These are phyloP conservation scores for Sterna hirundo DNA, from an alignment of 2,113 vertebrate genomes.

Conservation along the genomic window DNA sequence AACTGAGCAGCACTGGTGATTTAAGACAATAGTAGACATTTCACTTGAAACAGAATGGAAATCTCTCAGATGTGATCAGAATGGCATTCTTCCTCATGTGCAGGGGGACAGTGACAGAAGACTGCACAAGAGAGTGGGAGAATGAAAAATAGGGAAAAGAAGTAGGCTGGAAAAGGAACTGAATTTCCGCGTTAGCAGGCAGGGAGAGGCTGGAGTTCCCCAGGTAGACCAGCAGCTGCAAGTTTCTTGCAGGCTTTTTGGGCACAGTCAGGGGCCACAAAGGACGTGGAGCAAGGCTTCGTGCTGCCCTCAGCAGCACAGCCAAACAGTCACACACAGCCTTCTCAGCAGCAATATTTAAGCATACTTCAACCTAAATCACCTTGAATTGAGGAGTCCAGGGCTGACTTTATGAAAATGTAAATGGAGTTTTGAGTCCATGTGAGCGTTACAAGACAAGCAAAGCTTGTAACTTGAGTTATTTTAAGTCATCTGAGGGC, in stretches of 20 bases:
- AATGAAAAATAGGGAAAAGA: background rate
- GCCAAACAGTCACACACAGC: background rate
- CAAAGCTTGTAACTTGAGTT: background rate
- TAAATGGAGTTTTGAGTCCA: background rate
- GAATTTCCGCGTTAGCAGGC: background rate
- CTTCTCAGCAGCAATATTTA: background rate
- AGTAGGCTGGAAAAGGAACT: background rate
- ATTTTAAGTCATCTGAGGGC: background rate
- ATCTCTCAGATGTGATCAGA: background rate
- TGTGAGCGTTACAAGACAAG: background rate
- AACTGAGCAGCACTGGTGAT: background rate
- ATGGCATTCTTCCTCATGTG: background rate
- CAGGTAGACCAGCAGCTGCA: background rate
- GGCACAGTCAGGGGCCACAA: background rate
- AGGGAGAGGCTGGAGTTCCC: background rate
- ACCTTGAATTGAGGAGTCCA: background rate
- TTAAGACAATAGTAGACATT: background rate
- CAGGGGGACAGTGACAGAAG: background rate
- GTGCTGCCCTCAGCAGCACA: background rate
- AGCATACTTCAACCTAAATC: background rate
- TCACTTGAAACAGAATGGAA: background rate
- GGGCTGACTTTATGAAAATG: background rate
- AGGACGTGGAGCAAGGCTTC: background rate
- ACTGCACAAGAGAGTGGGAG: background rate
- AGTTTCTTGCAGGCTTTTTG: background rate